Evolutionary conservation across 2,113 vertebrate species (phyloP).

Genomic region (Siphamia tubifer): DNA sequence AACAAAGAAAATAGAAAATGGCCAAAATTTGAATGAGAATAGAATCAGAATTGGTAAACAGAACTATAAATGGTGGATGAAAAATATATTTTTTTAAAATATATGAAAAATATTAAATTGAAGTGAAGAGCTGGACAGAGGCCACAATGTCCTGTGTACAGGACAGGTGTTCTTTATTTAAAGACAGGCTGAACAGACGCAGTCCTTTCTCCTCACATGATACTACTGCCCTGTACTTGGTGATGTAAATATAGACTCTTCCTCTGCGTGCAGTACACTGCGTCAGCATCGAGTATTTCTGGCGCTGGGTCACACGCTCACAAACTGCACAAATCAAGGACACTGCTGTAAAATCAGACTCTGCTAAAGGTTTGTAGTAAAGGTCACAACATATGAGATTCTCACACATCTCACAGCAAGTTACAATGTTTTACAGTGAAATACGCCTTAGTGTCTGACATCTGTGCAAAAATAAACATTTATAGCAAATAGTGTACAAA

Average conservation of each 20-base stretch:
- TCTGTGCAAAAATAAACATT: neutral
- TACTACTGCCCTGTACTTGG: slow-evolving; percentile 38
- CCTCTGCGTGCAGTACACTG: slow-evolving; percentile 30
- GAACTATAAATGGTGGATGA: no score
- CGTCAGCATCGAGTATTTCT: slow-evolving; percentile 76
- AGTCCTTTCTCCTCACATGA: slow-evolving; percentile 35
- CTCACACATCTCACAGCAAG: neutral
- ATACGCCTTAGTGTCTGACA: neutral
- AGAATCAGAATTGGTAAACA: no score
- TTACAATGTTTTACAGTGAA: neutral
- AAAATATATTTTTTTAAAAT: no score
- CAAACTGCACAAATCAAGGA: slow-evolving; percentile 48
- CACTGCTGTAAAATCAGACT: neutral
- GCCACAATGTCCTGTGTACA: neutral
- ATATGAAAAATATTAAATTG: no score
- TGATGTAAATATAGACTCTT: slow-evolving; percentile 74
- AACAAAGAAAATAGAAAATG: no score
- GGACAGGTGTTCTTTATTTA: neutral
- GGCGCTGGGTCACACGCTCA: slow-evolving; percentile 67
- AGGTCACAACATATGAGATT: slow-evolving; percentile 26
- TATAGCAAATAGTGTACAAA: slow-evolving; percentile 54
- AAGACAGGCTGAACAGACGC: neutral
- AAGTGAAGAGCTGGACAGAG: no score
- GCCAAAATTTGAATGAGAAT: no score
- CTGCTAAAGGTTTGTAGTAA: slow-evolving; percentile 10